Base-by-base conservation (phyloP, 2,113 vertebrate species). In the Coryphaenoides rupestris region DNA sequence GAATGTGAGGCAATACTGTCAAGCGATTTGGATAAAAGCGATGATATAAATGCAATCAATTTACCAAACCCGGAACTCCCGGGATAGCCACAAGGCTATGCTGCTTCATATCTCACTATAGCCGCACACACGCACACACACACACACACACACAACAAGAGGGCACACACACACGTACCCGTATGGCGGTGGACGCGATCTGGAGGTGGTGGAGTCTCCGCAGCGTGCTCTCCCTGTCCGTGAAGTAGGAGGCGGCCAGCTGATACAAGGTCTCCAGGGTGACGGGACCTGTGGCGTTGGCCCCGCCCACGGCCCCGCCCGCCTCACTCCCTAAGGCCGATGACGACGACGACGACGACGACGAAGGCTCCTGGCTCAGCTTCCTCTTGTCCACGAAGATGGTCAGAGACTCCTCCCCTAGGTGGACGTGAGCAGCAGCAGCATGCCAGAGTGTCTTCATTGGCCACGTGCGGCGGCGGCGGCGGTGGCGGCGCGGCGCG, bases 371-470 rank as follows among this genome's bases (percentile, higher is more conserved):
- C 59, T 84, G 78, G 60, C 80, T 88, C 45, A 93, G 84, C 77
- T 90, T 92, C 76, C 87, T 83, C 74, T 93, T 92, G 82, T 93
- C 90, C 85, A 93, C 88, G 67, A 93, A 93, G 75, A 93, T 91
- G 21, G 91, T 93, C 82, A 93, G 65, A 68, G 91, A 90, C 82
- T 93, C 91, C 73, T 93, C 91, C 50, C 91, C 91, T 93, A 88
- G 63, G 72, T 62, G 71, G 67, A 79, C 71, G 66, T 23, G 63
- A 72, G 75, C 63, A 73, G 69, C 23, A 55, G 19, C 3, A 21
- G 53, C 19, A 21, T 7, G 49, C 3, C 17, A 16, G 17, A 17
- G 57, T 65, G 70, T 68, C 68, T 77, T 76, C 76, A 80, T 86
- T 83, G 88, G 80, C 61, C 72, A 72, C 68, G 72, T 78, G 79